Evolutionary conservation across 2,888 invertebrate species (phyloP).

Genomic region (Phortica okadai): DNA sequence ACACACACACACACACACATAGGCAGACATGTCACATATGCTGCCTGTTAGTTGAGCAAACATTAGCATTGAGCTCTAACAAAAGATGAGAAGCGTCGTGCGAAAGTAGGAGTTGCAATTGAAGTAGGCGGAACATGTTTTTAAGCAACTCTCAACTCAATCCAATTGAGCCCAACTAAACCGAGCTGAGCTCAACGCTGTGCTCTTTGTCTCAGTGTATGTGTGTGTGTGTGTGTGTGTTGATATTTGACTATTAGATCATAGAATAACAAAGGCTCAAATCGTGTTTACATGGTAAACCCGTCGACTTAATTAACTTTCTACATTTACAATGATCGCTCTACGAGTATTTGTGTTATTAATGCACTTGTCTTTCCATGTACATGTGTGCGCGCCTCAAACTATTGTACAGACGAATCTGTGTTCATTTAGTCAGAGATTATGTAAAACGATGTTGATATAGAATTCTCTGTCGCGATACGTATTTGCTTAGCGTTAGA

Average conservation of each 20-base stretch:
- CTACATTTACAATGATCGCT: constrained; percentile 28
- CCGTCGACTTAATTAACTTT: constrained; percentile 32
- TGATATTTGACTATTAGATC: constrained; percentile 49
- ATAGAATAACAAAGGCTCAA: constrained; percentile 41
- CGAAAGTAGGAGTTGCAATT: not conserved
- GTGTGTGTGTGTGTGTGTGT: not conserved
- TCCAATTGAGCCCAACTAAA: not conserved
- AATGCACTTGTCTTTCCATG: constrained; percentile 14
- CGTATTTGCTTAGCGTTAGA: not conserved
- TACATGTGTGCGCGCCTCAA: not conserved
- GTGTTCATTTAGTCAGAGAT: not conserved
- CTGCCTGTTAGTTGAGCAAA: constrained; percentile 24
- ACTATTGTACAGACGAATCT: not conserved
- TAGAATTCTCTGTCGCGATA: not conserved
- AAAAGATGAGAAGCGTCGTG: not conserved
- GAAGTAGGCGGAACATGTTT: constrained; percentile 7
- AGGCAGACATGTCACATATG: constrained; percentile 1
- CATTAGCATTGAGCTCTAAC: not conserved
- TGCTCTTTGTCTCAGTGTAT: not conserved
- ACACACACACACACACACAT: constrained; percentile 2
- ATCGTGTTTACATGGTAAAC: constrained; percentile 42
- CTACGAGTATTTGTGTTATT: constrained; percentile 28
- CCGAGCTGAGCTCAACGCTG: not conserved
- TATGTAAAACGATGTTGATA: not conserved
- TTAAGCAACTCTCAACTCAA: not conserved